Evolutionary conservation across 2,113 vertebrate genomes (phyloP), one percentile per base, ranked within the genome.

Genomic region (Cariama cristata): DNA sequence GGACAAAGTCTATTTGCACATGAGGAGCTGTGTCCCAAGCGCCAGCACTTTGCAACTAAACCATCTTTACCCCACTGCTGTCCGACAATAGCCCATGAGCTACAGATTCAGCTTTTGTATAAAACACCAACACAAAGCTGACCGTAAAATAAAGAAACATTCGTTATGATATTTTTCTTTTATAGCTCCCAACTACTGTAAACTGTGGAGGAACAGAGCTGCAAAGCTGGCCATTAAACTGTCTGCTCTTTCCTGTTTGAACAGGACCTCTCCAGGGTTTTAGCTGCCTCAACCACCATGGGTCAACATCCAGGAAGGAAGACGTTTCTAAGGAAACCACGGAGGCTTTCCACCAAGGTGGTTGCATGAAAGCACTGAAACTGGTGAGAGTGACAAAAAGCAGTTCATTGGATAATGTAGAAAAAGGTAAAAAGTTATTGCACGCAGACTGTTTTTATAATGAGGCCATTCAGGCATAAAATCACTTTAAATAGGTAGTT

Each of bases 161-260:
- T 97, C 62, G 9, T 96, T 96, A 97, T 97, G 89, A 93, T 97
- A 0, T 50, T 93, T 77, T 79, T 68, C 73, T 79, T 98, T 96
- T 86, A 97, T 91, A 96, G 81, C 94, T 97, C 88, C 62, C 93
- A 97, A 97, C 97, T 98, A 96, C 98, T 97, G 98, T 97, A 98
- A 98, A 97, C 96, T 80, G 77, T 96, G 88, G 93, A 97, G 95
- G 95, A 98, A 97, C 96, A 87, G 98, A 98, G 95, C 97, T 97
- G 98, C 97, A 98, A 98, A 98, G 95, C 96, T 96, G 86, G 95
- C 98, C 97, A 98, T 99, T 98, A 98, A 99, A 98, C 98, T 98
- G 98, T 98, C 98, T 98, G 90, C 95, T 97, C 96, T 94, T 98
- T 98, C 98, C 98, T 98, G 98, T 98, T 98, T 98, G 98, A 98